These are phyloP conservation scores for Siphlonurus alternatus DNA, from an alignment of 2,888 invertebrate species.

Conservation along the genomic window DNA sequence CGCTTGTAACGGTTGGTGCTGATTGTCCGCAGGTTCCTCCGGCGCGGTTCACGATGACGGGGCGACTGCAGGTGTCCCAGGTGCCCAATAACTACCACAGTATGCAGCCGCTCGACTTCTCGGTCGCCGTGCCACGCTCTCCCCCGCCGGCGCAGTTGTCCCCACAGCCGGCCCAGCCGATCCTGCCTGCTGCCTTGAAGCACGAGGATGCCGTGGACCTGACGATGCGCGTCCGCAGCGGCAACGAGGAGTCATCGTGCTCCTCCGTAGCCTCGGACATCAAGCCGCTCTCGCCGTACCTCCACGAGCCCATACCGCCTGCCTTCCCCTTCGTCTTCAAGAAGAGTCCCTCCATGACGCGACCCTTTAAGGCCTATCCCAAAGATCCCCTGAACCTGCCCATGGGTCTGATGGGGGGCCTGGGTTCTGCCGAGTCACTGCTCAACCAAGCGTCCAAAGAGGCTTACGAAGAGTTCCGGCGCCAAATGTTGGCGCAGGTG, in stretches of 20 bases:
- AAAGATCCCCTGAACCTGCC: conserved; percentile 45
- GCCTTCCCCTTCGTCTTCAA: not conserved
- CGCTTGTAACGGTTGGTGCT: no score
- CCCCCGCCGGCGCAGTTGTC: no score
- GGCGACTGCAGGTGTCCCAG: no score
- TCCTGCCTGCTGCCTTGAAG: no score
- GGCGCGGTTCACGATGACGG: no score
- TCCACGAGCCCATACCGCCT: no score
- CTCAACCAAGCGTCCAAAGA: conserved; percentile 42
- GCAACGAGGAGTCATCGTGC: not conserved
- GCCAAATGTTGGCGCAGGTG: conserved; percentile 47
- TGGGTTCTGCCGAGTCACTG: conserved; percentile 27
- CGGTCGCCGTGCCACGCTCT: no score
- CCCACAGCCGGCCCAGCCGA: no score
- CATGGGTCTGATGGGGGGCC: conserved; percentile 35
- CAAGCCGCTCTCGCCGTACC: not conserved
- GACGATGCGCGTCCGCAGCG: not conserved
- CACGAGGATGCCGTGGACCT: not conserved
- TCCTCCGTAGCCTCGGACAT: not conserved
- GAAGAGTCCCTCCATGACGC: not conserved
- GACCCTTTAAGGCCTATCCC: conserved; percentile 38
- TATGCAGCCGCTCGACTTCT: no score
- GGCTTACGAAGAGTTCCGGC: conserved; percentile 52
- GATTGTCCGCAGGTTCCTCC: no score
- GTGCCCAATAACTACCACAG: no score